Base-by-base conservation (phyloP, 2,797 vertebrate genomes). In the Coracias cyanogaster region DNA sequence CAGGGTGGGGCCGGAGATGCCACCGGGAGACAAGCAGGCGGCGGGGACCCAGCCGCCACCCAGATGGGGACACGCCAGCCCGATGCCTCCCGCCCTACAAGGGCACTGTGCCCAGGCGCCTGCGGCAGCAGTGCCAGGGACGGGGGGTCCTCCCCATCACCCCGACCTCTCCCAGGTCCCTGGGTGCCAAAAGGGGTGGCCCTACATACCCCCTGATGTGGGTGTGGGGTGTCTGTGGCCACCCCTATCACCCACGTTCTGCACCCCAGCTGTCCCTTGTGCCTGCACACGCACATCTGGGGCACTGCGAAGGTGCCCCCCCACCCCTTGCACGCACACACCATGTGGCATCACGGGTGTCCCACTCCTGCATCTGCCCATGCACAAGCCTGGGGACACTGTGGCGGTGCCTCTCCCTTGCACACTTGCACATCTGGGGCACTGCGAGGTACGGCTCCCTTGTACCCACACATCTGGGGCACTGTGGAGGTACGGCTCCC, bases 1-100 rank as follows among this genome's bases (percentile, higher is more conserved):
- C 89, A 89, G 95, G 95, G 95, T 93, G 95, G 94, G 93, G 94
- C 93, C 67, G 91, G 95, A 95, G 94, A 96, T 95, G 94, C 94
- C 95, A 95, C 86, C 72, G 80, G 80, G 94, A 94, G 94, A 41
- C 92, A 93, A 46, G 82, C 90, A 25, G 95, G 94, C 89, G 81
- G 83, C 91, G 9, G 91, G 91, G 94, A 93, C 94, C 62, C 91
- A 92, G 82, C 88, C 86, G 81, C 86, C 66, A 76, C 81, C 51
- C 90, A 70, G 76, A 80, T 85, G 78, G 95, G 92, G 94, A 94
- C 95, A 61, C 43, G 58, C 64, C 17, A 69, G 64, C 81, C 54
- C 24, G 33, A 39, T 46, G 58, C 86, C 71, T 79, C 89, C 91
- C 67, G 7, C 29, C 88, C 95, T 4, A 66, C 54, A 48, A 8